phyloP scores from a whole-genome alignment of 2,113 vertebrate species.

The Oplegnathus fasciatus region DNA sequence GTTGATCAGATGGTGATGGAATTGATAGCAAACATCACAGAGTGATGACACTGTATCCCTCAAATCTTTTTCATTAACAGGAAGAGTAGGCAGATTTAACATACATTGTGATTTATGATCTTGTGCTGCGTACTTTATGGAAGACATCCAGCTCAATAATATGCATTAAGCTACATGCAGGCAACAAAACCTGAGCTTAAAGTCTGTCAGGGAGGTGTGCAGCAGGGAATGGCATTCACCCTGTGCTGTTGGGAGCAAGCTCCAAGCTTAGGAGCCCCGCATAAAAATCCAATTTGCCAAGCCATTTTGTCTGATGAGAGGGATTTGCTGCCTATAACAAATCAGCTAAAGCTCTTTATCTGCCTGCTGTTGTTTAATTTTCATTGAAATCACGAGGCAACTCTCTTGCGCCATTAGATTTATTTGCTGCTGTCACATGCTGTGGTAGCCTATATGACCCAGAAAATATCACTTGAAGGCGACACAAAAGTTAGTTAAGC shows the following conservation, averaged over 20 bases:
- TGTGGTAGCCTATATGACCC: not conserved
- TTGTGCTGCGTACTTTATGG: not conserved
- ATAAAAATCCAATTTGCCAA: conserved; percentile 77
- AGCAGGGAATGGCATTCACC: not conserved
- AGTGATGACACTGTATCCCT: conserved; percentile 2
- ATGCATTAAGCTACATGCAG: conserved; percentile 9
- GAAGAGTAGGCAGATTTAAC: conserved; percentile 9
- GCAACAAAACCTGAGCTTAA: conserved; percentile 18
- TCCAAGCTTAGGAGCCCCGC: conserved; percentile 59
- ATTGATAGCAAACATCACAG: not conserved
- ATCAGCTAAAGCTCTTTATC: conserved; percentile 76
- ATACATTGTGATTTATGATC: not conserved
- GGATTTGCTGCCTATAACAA: conserved; percentile 75
- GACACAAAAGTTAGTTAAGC: too few species aligned
- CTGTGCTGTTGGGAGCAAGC: conserved; percentile 10
- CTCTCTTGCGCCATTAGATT: conserved; percentile 40
- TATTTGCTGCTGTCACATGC: not conserved
- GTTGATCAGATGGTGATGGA: conserved; percentile 16
- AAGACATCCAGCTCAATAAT: not conserved
- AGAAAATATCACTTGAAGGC: not conserved
- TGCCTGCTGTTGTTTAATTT: conserved; percentile 71
- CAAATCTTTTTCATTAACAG: conserved; percentile 32
- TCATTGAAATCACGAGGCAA: conserved; percentile 73
- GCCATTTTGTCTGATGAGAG: conserved; percentile 73
- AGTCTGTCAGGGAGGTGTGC: conserved; percentile 21